Conservation (phyloP, 1,140 invertebrate species). For the Branchinecta lynchi region DNA sequence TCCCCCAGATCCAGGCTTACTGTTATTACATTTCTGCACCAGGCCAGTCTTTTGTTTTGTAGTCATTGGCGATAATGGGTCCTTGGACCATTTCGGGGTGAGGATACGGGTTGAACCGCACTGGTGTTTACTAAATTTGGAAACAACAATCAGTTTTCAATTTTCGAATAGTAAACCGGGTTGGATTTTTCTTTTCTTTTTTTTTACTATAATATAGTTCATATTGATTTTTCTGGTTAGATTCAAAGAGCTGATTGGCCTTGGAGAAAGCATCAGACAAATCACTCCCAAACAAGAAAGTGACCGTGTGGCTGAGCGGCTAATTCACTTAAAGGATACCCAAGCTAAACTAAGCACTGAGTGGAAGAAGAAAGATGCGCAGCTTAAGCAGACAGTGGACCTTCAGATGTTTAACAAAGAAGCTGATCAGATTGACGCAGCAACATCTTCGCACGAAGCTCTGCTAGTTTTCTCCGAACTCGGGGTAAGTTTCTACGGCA, state of each 20-base stretch:
- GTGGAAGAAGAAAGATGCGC: slow-evolving; percentile 66
- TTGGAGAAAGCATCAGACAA: slow-evolving; percentile 54
- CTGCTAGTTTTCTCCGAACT: slow-evolving; percentile 77
- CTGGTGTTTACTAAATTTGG: too few species aligned
- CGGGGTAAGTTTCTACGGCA: slow-evolving; percentile 59
- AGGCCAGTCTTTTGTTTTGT: too few species aligned
- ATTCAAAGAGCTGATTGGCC: slow-evolving; percentile 54
- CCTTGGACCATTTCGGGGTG: too few species aligned
- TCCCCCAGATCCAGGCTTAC: too few species aligned
- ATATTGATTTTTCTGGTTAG: neutral
- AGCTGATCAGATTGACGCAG: slow-evolving; percentile 91
- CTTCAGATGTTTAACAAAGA: slow-evolving; percentile 85
- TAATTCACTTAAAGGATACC: slow-evolving; percentile 56
- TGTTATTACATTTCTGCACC: too few species aligned
- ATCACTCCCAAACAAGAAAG: slow-evolving; percentile 45
- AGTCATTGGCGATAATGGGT: too few species aligned
- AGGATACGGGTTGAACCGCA: too few species aligned
- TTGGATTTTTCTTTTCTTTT: too few species aligned
- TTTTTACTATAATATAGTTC: too few species aligned
- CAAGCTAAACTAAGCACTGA: slow-evolving; percentile 52
- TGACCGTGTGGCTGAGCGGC: slow-evolving; percentile 48
- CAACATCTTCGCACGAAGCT: slow-evolving; percentile 79
- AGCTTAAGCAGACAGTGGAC: slow-evolving; percentile 67
- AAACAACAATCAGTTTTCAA: too few species aligned
- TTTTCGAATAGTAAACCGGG: too few species aligned